Conservation (phyloP, 2,888 invertebrate species). For the Plemyria rubiginata region DNA sequence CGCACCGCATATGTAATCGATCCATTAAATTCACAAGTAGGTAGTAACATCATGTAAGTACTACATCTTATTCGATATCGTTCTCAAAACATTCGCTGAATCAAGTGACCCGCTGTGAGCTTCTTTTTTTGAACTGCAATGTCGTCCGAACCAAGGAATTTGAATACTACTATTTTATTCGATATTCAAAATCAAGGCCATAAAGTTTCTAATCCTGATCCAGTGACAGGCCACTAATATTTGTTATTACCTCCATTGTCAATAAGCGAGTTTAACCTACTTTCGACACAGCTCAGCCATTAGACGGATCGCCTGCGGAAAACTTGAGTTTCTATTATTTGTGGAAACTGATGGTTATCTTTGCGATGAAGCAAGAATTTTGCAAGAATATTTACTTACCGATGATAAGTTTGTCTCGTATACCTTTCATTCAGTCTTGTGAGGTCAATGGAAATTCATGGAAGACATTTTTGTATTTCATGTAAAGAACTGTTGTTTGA, state of each 20-base stretch:
- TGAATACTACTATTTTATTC: neutral
- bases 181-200: constrained; percentile 14
- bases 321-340: constrained; percentile 51
- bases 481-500: too few relatives aligned
- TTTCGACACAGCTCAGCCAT: constrained; percentile 38
- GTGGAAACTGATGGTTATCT: constrained; percentile 37
- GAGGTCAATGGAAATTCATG: too few relatives aligned
- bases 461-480: too few relatives aligned
- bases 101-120: too few relatives aligned
- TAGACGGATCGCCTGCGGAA: constrained; percentile 55
- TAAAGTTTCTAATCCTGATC: constrained; percentile 13
- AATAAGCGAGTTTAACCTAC: constrained; percentile 21
- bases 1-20: too few relatives aligned
- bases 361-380: constrained; percentile 27
- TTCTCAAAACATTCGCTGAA: neutral
- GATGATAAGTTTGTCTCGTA: neutral
- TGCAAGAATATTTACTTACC: constrained; percentile 1
- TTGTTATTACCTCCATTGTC: constrained; percentile 31
- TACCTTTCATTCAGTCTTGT: too few relatives aligned
- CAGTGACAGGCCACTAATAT: constrained; percentile 17
- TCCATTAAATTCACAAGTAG: too few relatives aligned
- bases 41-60: too few relatives aligned
- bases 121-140: too few relatives aligned
- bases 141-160: neutral
- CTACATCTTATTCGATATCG: too few relatives aligned